Evolutionary conservation across 2,797 vertebrate species (phyloP).

Genomic region (Scarus forsteni): DNA sequence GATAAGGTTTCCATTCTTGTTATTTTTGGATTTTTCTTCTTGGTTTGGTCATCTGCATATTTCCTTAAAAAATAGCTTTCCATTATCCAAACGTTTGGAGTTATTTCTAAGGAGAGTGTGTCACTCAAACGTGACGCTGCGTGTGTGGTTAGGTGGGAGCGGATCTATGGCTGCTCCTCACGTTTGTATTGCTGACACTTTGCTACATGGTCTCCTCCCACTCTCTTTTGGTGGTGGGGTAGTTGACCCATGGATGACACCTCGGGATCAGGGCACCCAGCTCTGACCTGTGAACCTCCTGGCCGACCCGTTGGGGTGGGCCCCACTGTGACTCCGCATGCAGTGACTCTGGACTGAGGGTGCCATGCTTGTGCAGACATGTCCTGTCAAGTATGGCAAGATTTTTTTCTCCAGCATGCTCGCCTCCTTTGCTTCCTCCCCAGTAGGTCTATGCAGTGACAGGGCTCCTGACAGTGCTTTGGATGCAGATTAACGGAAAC

Average conservation of each 20-base stretch:
- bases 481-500: conserved; percentile 64
- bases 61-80: conserved; percentile 42
- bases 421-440: conserved; percentile 86
- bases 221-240: conserved; percentile 69
- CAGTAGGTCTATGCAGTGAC: conserved; percentile 75
- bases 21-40: conserved; percentile 43
- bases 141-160: conserved; percentile 63
- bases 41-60: conserved; percentile 57
- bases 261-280: conserved; percentile 76
- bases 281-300: conserved; percentile 75
- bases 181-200: conserved; percentile 83
- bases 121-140: conserved; percentile 83
- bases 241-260: conserved; percentile 76
- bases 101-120: conserved; percentile 76
- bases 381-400: conserved; percentile 85
- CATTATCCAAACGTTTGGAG: conserved; percentile 65
- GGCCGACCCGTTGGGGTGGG: conserved; percentile 69
- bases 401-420: conserved; percentile 84
- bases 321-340: conserved; percentile 86
- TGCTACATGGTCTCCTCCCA: conserved; percentile 81
- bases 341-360: conserved; percentile 85
- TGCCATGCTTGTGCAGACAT: conserved; percentile 86
- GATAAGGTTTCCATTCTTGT: conserved; percentile 55
- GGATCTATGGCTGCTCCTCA: conserved; percentile 67
- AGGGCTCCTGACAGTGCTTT: conserved; percentile 76